phyloP scores from a whole-genome alignment of 1,140 invertebrate species.

The Drosophila ogumai region DNA sequence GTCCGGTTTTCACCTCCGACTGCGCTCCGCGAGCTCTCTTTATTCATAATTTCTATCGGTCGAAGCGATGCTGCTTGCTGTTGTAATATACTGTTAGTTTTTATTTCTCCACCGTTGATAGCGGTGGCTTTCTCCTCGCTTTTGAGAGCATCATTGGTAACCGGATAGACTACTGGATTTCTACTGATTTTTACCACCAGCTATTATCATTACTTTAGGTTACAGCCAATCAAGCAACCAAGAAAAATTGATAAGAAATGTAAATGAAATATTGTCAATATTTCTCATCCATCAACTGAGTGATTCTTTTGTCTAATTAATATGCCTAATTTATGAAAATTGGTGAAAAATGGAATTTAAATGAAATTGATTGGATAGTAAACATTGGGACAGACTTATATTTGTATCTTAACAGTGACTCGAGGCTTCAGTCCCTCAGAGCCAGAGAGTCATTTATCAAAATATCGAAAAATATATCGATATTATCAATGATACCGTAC shows the following conservation, averaged over 20 bases:
- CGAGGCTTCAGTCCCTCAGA: too few relatives aligned
- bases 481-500: too few relatives aligned
- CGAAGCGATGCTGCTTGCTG: constrained; percentile 40
- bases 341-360: too few relatives aligned
- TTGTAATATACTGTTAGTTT: constrained; percentile 73
- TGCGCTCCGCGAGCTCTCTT: constrained; percentile 32
- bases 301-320: too few relatives aligned
- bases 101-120: constrained; percentile 50
- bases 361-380: too few relatives aligned
- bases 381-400: too few relatives aligned
- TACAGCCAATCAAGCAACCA: neutral
- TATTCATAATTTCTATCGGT: constrained; percentile 73
- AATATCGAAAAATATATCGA: too few relatives aligned
- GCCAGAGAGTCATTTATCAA: too few relatives aligned
- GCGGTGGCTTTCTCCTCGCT: constrained; percentile 63
- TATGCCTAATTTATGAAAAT: too few relatives aligned
- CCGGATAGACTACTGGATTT: constrained; percentile 48
- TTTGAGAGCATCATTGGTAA: constrained; percentile 61
- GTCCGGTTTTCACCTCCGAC: constrained; percentile 68
- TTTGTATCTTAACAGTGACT: too few relatives aligned
- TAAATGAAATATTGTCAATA: neutral
- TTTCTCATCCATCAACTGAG: too few relatives aligned
- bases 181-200: constrained; percentile 3
- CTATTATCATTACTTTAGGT: constrained; percentile 1
- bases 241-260: neutral